A percentile compares a stretch with the other conserved stretches of the same genome.
phyloP scores from a whole-genome alignment of 2,888 invertebrate genomes.

The Alviniconcha strummeri region DNA sequence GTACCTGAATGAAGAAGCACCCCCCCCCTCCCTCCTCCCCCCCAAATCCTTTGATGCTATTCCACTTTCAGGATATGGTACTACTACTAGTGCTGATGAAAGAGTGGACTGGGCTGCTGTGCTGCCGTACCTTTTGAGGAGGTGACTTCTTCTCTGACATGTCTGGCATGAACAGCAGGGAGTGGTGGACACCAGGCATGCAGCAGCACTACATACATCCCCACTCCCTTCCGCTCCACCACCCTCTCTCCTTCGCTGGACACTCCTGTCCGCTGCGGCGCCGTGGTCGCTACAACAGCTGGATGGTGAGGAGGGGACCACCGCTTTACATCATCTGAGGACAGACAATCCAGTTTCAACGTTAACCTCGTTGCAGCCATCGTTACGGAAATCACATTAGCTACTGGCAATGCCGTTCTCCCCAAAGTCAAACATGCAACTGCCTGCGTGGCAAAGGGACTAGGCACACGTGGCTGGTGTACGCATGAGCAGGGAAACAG shows the following conservation, averaged over 20 bases:
- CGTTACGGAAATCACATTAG: no score
- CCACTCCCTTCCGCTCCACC: background rate
- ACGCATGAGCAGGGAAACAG: no score
- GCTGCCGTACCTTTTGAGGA: conserved; percentile 60
- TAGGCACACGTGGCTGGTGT: no score
- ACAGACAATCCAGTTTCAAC: background rate
- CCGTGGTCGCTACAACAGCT: background rate
- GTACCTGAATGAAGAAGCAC: background rate
- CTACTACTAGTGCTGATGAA: no score
- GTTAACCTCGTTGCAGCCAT: background rate
- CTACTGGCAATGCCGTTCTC: no score
- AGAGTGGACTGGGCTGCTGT: no score
- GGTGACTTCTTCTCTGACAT: conserved; percentile 71
- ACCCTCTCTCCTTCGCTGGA: background rate
- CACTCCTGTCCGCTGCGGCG: background rate
- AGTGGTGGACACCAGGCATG: conserved; percentile 45
- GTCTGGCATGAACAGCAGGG: conserved; percentile 46
- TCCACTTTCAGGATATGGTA: no score
- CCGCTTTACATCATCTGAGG: background rate
- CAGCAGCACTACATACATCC: conserved; percentile 36
- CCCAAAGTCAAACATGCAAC: no score
- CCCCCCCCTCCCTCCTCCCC: background rate
- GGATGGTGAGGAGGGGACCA: no score
- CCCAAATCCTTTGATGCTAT: background rate
- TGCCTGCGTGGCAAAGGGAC: no score